phyloP scores from a whole-genome alignment of 2,113 vertebrate species.

The Cryptotis parvus region DNA sequence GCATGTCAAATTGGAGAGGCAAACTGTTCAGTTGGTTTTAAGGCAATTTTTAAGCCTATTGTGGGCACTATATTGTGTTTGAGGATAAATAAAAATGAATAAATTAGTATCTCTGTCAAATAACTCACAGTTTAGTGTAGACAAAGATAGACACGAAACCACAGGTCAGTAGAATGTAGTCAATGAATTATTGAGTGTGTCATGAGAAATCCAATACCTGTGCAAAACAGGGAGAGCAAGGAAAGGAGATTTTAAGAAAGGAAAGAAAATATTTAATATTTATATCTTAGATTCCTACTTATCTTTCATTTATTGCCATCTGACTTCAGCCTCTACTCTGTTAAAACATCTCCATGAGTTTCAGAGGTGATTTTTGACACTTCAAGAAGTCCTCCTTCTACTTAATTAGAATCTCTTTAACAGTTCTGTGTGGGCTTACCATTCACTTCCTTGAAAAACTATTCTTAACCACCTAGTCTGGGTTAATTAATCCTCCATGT shows the following conservation, averaged over 20 bases:
- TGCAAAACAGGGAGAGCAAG: background rate
- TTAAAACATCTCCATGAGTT: background rate
- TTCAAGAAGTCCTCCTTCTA: background rate
- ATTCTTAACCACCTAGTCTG: background rate
- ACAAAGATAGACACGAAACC: too few relatives aligned
- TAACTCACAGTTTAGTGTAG: background rate
- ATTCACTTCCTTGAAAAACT: background rate
- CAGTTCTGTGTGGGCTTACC: background rate
- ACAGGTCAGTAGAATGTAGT: too few relatives aligned
- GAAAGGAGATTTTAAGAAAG: background rate
- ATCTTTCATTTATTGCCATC: background rate
- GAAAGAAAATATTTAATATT: background rate
- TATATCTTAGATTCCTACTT: background rate
- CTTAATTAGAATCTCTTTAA: background rate
- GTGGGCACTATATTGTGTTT: background rate
- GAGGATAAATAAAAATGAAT: background rate
- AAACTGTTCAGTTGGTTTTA: background rate
- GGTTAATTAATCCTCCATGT: background rate
- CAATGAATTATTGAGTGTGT: too few relatives aligned
- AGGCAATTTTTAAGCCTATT: background rate
- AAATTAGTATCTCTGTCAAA: background rate
- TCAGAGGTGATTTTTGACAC: background rate
- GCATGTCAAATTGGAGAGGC: too few relatives aligned
- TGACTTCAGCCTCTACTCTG: background rate
- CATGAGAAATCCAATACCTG: background rate